Evolutionary conservation across 2,113 vertebrate genomes (phyloP).

Genomic region (Mus spicilegus): DNA sequence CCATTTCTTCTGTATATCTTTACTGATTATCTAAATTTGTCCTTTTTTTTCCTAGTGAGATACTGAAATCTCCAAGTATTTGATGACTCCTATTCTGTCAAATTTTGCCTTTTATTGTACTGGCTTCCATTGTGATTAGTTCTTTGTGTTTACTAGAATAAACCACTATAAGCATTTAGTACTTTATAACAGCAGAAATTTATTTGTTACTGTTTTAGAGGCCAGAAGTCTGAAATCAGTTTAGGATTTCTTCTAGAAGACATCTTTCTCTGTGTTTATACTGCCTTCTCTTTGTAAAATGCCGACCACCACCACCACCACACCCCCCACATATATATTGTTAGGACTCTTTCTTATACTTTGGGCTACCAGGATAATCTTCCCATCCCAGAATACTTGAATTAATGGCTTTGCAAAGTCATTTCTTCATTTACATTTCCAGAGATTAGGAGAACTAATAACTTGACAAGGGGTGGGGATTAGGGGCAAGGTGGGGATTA

Average conservation of each 20-base stretch:
- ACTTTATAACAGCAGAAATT: neutral
- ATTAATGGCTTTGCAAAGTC: neutral
- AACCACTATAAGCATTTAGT: neutral
- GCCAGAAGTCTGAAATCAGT: neutral
- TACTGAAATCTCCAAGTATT: slow-evolving; percentile 10
- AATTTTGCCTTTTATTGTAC: neutral
- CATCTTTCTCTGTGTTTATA: neutral
- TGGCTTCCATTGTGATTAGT: neutral
- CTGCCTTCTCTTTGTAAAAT: neutral
- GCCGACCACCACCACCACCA: neutral
- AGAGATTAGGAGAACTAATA: neutral
- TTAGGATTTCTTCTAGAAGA: neutral
- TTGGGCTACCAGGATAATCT: neutral
- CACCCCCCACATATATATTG: neutral
- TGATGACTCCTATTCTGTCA: neutral
- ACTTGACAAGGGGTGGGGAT: neutral
- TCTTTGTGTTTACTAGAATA: neutral
- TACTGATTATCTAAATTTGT: neutral
- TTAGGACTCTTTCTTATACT: neutral
- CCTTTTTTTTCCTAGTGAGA: neutral
- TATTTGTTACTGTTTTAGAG: neutral
- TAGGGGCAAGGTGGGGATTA: neutral
- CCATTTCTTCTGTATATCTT: neutral
- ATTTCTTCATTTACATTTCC: slow-evolving; percentile 1
- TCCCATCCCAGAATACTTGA: neutral